Evolutionary conservation across 2,113 vertebrate genomes (phyloP), one percentile per base, ranked within the genome.

Genomic region (Prolemur simus): DNA sequence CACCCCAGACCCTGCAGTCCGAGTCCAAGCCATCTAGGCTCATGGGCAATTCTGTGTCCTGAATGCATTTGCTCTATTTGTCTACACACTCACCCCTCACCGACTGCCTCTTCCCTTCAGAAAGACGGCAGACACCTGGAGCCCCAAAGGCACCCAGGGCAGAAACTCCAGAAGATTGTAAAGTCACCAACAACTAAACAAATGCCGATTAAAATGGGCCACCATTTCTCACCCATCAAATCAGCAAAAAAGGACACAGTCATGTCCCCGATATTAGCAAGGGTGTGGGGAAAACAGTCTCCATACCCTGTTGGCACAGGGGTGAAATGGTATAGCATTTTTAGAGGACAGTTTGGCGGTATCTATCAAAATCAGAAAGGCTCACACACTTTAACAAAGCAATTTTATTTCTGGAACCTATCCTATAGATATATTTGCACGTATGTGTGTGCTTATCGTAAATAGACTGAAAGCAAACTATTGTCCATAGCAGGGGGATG

Each of bases 291-390:
- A 4, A 10, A 11, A 25, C 0, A 15, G 34, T 3, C 56, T 32
- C 17, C 17, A 18, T 0, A 2, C 45, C 23, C 63, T 2, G 1
- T 21, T 0, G 3, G 14, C 3, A 18, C 20, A 29, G 66, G 27
- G 32, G 25, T 1, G 15, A n/a, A 39, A 29, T 0, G 6, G n/a
- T 0, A n/a, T 2, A 3, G 56, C 2, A 0, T 0, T 14, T 29
- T 2, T 3, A 32, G 42, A 27, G 81, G 42, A 6, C 49, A 11
- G 45, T 34, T 39, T 9, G 37, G 17, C 1, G 2, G 9, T 0
- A 3, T 1, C 69, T 21, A 20, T 32, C 56, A 42, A 91, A 34
- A 34, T 0, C 6, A 3, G 39, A 85, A 52, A 23, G 3, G 54
- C 5, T 39, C 45, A 56, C 8, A 56, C 54, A 42, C 42, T 34